A percentile compares a stretch with the other conserved stretches of the same genome.
phyloP scores from a whole-genome alignment of 2,113 vertebrate species.

The Axis porcinus region DNA sequence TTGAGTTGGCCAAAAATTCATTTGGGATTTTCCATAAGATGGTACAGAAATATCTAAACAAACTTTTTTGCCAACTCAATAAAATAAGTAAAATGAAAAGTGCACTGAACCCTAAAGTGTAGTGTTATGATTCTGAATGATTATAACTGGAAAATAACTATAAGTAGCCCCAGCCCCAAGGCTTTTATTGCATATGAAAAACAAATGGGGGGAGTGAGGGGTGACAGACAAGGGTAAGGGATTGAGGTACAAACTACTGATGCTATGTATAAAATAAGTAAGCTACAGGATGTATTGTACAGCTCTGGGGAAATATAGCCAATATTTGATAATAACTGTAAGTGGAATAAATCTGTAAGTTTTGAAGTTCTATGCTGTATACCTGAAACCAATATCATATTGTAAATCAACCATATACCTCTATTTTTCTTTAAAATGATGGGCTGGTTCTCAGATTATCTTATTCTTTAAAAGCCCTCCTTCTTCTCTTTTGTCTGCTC shows the following conservation, averaged over 20 bases:
- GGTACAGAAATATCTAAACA: background rate
- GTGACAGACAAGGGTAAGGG: background rate
- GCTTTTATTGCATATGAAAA: background rate
- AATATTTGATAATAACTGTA: background rate
- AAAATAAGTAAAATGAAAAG: background rate
- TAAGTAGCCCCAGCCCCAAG: background rate
- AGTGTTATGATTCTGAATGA: background rate
- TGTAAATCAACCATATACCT: background rate
- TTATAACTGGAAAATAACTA: background rate
- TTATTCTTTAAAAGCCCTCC: background rate
- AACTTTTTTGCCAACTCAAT: background rate
- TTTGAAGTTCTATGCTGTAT: background rate
- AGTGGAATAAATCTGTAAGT: background rate
- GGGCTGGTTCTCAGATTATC: background rate
- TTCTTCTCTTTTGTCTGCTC: background rate
- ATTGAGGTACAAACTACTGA: background rate
- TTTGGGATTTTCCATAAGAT: background rate
- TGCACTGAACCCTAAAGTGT: background rate
- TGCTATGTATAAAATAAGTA: background rate
- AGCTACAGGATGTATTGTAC: background rate
- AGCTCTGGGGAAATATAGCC: background rate
- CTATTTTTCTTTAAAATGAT: background rate
- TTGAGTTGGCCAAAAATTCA: background rate
- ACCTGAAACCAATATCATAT: background rate
- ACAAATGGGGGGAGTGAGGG: background rate